Evolutionary conservation across 1,140 invertebrate species (phyloP).

Genomic region (Gerris buenoi): DNA sequence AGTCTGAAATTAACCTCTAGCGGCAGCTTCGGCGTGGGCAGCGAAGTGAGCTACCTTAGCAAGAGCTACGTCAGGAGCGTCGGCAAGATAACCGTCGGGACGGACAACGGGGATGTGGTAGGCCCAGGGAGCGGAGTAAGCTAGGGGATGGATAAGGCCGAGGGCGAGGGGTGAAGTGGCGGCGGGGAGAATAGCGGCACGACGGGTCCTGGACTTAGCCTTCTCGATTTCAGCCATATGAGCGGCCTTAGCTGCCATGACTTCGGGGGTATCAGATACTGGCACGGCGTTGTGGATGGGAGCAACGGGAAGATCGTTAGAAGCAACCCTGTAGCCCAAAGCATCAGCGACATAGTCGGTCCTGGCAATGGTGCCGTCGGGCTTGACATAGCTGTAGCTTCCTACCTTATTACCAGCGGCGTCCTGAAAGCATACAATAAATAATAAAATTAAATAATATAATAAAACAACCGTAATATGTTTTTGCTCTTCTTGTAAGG

Average conservation of each 20-base stretch:
- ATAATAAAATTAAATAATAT: too few relatives aligned
- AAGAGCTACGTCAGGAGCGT: conserved; percentile 19
- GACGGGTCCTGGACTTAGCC: conserved; percentile 25
- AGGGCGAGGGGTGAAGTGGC: conserved; percentile 7
- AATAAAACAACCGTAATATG: too few relatives aligned
- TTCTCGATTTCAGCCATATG: conserved; percentile 16
- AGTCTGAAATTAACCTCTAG: too few relatives aligned
- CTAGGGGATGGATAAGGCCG: neutral
- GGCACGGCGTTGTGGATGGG: conserved; percentile 16
- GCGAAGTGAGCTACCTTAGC: conserved; percentile 22
- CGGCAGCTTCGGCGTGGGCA: conserved; percentile 11
- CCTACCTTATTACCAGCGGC: conserved; percentile 37
- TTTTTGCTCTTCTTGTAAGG: too few relatives aligned
- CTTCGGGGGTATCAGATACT: conserved; percentile 20
- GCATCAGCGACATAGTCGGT: conserved; percentile 35
- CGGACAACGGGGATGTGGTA: conserved; percentile 11
- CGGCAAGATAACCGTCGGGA: conserved; percentile 11
- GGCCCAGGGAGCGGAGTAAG: neutral
- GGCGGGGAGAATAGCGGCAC: conserved; percentile 32
- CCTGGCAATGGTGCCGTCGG: conserved; percentile 35
- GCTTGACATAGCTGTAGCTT: conserved; percentile 38
- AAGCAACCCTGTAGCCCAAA: conserved; percentile 37
- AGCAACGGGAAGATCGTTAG: conserved; percentile 34
- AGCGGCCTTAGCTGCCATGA: conserved; percentile 24
- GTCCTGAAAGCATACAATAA: conserved; percentile 27